These are phyloP conservation scores for Pimephales promelas DNA, from an alignment of 2,113 vertebrate genomes.

Conservation along the genomic window DNA sequence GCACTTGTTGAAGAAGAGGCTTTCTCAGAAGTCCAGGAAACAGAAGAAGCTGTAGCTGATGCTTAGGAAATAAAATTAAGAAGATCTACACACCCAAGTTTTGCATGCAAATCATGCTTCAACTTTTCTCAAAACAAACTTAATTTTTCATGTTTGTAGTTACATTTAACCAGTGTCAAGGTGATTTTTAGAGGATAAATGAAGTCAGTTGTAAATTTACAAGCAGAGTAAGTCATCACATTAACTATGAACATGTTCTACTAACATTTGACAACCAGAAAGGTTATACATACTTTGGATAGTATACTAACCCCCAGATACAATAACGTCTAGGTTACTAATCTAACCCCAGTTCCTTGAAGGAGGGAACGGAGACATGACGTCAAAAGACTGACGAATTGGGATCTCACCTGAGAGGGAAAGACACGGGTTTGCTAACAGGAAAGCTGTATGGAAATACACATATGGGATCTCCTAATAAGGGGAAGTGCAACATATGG, in stretches of 20 bases:
- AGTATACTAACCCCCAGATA: no score
- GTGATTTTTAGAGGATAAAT: not conserved
- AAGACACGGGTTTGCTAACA: no score
- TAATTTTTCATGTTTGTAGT: not conserved
- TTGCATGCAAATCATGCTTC: not conserved
- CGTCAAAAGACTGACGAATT: no score
- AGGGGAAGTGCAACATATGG: no score
- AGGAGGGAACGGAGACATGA: no score
- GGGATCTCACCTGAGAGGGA: no score
- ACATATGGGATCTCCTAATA: no score
- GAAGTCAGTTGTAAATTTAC: not conserved
- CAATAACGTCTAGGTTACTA: no score
- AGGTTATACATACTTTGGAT: not conserved
- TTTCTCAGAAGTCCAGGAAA: conserved; percentile 51
- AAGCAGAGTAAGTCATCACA: not conserved
- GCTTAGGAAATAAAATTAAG: not conserved
- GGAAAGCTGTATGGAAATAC: no score
- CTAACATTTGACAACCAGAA: not conserved
- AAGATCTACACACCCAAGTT: not conserved
- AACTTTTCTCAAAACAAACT: not conserved
- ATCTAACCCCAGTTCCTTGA: no score
- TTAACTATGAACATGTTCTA: not conserved
- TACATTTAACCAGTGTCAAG: not conserved
- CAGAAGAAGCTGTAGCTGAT: conserved; percentile 23
- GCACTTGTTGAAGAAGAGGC: conserved; percentile 74